Evolutionary conservation across 1,140 invertebrate species (phyloP).

Genomic region (Agrilus planipennis): DNA sequence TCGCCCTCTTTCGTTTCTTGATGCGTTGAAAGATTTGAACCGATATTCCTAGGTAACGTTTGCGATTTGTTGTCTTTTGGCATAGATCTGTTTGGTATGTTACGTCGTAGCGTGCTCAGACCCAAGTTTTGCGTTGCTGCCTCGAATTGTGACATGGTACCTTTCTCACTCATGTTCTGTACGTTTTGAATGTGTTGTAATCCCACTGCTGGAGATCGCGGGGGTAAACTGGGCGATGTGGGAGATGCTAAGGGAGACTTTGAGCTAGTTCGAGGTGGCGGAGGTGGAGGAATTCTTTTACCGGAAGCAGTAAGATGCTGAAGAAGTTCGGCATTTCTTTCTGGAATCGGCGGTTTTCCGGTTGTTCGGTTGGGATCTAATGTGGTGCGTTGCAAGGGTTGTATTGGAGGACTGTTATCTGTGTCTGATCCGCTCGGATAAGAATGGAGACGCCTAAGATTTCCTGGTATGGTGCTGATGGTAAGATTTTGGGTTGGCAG

Average conservation of each 20-base stretch:
- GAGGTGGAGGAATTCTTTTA: constrained; percentile 72
- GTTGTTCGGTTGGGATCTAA: constrained; percentile 33
- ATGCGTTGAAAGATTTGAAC: constrained; percentile 28
- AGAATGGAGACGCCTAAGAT: constrained; percentile 56
- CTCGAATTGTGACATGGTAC: constrained; percentile 31
- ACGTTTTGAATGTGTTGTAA: constrained; percentile 33
- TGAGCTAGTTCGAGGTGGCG: constrained; percentile 70
- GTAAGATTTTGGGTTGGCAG: constrained; percentile 31
- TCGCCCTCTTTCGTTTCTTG: constrained; percentile 22
- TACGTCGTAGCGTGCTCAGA: constrained; percentile 28
- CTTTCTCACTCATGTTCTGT: constrained; percentile 26
- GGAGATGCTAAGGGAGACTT: constrained; percentile 71
- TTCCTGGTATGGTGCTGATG: constrained; percentile 32
- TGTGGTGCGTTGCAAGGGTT: constrained; percentile 34
- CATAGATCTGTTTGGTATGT: constrained; percentile 28
- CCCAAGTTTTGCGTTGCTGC: constrained; percentile 31
- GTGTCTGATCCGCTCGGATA: constrained; percentile 64
- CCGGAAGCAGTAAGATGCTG: constrained; percentile 47
- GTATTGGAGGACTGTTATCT: constrained; percentile 53
- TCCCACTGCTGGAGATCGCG: constrained; percentile 34
- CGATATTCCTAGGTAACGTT: constrained; percentile 31
- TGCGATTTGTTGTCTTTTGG: constrained; percentile 31
- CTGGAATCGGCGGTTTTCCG: constrained; percentile 62
- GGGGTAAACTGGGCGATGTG: constrained; percentile 49
- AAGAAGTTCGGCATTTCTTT: constrained; percentile 59